A percentile compares a stretch with the other conserved stretches of the same genome.
These are phyloP conservation scores for Antrozous pallidus DNA, from an alignment of 2,797 vertebrate genomes.

Conservation along the genomic window DNA sequence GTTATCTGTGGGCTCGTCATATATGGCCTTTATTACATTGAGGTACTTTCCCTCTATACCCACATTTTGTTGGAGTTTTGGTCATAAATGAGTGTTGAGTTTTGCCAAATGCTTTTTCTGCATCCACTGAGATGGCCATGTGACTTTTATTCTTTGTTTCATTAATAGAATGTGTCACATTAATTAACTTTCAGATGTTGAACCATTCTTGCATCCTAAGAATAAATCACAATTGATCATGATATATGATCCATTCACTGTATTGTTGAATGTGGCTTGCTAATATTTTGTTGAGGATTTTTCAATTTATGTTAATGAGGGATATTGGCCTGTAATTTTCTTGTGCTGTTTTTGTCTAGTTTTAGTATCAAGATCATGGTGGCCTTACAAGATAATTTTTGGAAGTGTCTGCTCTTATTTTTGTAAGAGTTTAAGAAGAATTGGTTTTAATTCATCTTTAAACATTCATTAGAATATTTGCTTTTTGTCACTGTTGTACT, in stretches of 20 bases:
- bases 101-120: background rate
- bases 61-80: background rate
- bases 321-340: background rate
- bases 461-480: background rate
- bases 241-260: background rate
- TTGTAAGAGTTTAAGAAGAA: background rate
- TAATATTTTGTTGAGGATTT: background rate
- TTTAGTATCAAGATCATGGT: background rate
- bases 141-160: background rate
- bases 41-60: background rate
- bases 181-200: background rate
- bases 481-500: background rate
- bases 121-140: background rate
- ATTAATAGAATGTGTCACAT: background rate
- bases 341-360: background rate
- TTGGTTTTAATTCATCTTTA: background rate
- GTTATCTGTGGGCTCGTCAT: background rate
- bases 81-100: background rate
- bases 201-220: background rate
- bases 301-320: background rate
- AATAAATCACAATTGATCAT: background rate
- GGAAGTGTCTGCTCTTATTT: background rate
- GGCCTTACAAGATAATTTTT: background rate
- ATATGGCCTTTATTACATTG: background rate
- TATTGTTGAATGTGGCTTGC: background rate